Evolutionary conservation across 2,113 vertebrate species (phyloP).

Genomic region (Microcebus murinus): DNA sequence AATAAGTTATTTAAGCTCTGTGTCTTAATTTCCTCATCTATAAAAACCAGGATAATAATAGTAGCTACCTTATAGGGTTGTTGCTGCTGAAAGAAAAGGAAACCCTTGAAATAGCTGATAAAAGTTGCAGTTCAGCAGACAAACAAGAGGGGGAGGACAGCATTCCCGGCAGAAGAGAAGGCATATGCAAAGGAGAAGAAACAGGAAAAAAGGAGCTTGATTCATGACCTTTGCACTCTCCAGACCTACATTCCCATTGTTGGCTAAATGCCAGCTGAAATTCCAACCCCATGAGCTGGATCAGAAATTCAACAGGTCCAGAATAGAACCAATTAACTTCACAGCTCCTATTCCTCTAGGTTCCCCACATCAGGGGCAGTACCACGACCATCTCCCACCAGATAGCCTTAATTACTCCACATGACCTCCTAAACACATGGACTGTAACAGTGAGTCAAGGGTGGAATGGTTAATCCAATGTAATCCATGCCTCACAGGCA

Average conservation of each 20-base stretch:
- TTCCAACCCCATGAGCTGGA: not conserved
- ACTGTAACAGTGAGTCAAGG: not conserved
- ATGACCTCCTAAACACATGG: not conserved
- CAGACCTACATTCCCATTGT: not conserved
- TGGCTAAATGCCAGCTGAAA: not conserved
- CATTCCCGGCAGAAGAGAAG: not conserved
- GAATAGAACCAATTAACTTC: not conserved
- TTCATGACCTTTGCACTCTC: not conserved
- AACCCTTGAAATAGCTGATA: constrained; percentile 14
- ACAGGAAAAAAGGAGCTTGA: not conserved
- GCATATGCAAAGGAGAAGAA: not conserved
- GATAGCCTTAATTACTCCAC: not conserved
- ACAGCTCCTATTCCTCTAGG: not conserved
- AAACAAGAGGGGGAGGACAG: not conserved
- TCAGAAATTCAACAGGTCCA: not conserved
- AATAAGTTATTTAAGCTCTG: constrained; percentile 17
- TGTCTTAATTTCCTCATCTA: constrained; percentile 46
- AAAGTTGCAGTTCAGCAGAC: not conserved
- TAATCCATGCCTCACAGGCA: not conserved
- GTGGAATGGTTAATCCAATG: not conserved
- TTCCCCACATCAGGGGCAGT: not conserved
- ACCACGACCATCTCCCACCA: not conserved
- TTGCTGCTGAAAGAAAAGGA: not conserved
- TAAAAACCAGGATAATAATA: constrained; percentile 45
- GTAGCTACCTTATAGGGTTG: not conserved